Conservation (phyloP, 1,140 invertebrate species). For the Cherax quadricarinatus region DNA sequence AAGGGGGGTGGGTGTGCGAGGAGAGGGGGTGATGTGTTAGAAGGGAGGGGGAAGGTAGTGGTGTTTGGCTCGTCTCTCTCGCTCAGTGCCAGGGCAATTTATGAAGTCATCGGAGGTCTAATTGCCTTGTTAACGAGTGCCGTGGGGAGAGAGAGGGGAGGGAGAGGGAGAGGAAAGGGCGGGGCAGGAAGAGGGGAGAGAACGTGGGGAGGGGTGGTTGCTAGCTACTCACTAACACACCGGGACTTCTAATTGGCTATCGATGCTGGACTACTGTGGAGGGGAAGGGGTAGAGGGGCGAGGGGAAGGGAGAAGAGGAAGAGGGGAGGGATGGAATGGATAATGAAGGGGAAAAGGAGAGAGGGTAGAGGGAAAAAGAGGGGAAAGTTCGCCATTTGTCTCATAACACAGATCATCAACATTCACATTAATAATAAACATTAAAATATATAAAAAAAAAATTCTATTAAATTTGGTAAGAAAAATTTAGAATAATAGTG, state of each 20-base stretch:
- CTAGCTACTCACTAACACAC: too few species aligned
- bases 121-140: conserved; percentile 42
- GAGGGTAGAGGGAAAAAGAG: too few species aligned
- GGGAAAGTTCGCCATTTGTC: too few species aligned
- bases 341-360: too few species aligned
- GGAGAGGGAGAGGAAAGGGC: not conserved
- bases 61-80: not conserved
- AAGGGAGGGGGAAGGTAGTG: not conserved
- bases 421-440: too few species aligned
- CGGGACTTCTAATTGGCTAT: not conserved
- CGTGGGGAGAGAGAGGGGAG: not conserved
- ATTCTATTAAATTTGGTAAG: too few species aligned
- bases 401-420: conserved; percentile 58
- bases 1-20: too few species aligned
- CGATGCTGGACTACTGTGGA: not conserved
- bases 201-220: conserved; percentile 9
- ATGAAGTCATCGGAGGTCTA: conserved; percentile 26
- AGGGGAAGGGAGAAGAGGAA: conserved; percentile 39
- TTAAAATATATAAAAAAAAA: too few species aligned
- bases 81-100: conserved; percentile 16
- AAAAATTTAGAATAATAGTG: too few species aligned
- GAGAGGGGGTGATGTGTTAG: not conserved
- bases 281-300: not conserved
- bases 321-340: too few species aligned
- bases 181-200: conserved; percentile 9